phyloP scores from a whole-genome alignment of 2,888 invertebrate genomes.

The Gymnocheta viridis region DNA sequence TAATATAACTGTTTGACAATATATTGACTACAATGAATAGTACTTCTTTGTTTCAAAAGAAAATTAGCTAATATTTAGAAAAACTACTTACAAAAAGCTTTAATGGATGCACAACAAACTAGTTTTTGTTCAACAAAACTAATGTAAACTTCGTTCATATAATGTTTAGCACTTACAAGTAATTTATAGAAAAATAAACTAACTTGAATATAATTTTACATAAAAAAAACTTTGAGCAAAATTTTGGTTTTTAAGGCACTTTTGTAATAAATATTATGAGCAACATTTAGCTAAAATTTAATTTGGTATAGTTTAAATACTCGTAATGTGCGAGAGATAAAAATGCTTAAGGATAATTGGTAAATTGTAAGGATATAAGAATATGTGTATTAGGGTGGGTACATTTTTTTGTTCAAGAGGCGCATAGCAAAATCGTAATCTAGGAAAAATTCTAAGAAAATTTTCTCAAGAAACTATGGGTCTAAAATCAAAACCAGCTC shows the following conservation, averaged over 20 bases:
- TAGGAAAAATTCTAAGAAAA: too few relatives aligned
- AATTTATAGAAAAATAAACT: conserved; percentile 21
- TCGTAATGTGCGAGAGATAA: conserved; percentile 27
- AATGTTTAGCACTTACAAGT: not conserved
- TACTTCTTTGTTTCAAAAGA: not conserved
- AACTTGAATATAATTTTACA: not conserved
- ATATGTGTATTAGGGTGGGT: too few relatives aligned
- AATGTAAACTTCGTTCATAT: not conserved
- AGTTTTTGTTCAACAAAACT: conserved; percentile 13
- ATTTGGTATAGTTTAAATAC: conserved; percentile 8
- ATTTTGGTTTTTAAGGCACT: conserved; percentile 55
- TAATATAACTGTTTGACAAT: conserved; percentile 15
- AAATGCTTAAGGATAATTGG: conserved; percentile 21
- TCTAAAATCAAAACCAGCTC: too few relatives aligned
- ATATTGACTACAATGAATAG: conserved; percentile 8
- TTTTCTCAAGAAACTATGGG: too few relatives aligned
- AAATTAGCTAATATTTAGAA: not conserved
- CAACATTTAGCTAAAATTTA: conserved; percentile 14
- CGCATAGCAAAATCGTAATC: too few relatives aligned
- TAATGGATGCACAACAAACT: conserved; percentile 31
- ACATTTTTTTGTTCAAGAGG: too few relatives aligned
- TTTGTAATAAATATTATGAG: conserved; percentile 23
- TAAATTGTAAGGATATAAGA: not conserved
- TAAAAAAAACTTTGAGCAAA: conserved; percentile 51
- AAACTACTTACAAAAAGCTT: conserved; percentile 47